Base-by-base conservation (phyloP, 2,113 vertebrate genomes). In the Entomyzon cyanotis region DNA sequence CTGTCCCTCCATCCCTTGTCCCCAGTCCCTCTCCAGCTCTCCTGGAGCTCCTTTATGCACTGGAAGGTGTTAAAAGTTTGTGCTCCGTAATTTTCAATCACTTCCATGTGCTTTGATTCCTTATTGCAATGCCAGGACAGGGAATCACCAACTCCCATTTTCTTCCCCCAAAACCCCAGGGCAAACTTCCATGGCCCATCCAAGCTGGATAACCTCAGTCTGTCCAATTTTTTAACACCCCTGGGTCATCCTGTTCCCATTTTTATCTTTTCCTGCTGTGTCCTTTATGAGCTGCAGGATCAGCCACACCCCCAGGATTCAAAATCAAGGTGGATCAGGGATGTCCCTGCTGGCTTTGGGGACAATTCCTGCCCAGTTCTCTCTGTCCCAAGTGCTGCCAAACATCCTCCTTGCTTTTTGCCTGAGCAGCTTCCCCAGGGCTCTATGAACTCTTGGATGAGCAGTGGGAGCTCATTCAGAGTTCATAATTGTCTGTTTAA, bases 291-390 rank as follows among this genome's bases (percentile, higher is more conserved):
- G 37, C 12, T 25, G 8, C 39, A 84, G 59, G 49, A 65, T 42
- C 68, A 63, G 77, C 49, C 4, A 7, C 28, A 7, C 13, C 8
- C 0, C 19, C 50, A 14, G 13, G 11, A 60, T 25, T 42, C 39
- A 53, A 30, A 50, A 8, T 2, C 12, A 12, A 19, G n/a, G 25
- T 3, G 17, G 55, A 5, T 11, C 1, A 0, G 11, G 65, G 56
- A 5, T 44, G 47, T 75, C 60, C 33, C 17, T n/a, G 50, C 42
- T 33, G 80, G 10, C 55, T 70, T 22, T 22, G 47, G 33, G 47
- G 77, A 28, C 58, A 44, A 8, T 52, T 37, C 31, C 53, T 41
- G 11, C 35, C 13, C 28, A 10, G 9, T 28, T 44, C 4, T 19
- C 19, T 60, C 35, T 46, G 20, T 62, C 42, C 44, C 3, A 0